Evolutionary conservation across 2,113 vertebrate species (phyloP).

Genomic region (Chascanopsetta lugubris): DNA sequence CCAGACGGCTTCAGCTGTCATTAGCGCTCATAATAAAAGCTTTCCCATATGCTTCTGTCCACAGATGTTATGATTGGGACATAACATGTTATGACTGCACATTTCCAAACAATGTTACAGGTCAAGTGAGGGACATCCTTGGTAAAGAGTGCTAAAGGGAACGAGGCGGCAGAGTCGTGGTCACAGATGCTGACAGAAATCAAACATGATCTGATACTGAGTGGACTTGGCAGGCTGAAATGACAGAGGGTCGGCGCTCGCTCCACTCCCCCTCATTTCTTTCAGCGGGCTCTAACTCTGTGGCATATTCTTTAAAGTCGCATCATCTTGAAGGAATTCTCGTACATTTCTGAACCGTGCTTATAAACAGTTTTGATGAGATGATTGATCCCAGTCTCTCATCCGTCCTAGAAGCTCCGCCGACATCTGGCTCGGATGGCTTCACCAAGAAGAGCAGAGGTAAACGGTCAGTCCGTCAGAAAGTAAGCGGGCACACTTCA

Average conservation of each 20-base stretch:
- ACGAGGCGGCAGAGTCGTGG: slow-evolving; percentile 7
- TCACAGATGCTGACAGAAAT: slow-evolving; percentile 48
- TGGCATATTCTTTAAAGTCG: neutral
- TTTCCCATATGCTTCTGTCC: slow-evolving; percentile 77
- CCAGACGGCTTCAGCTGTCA: slow-evolving; percentile 67
- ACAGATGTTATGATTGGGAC: slow-evolving; percentile 72
- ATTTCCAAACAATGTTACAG: slow-evolving; percentile 64
- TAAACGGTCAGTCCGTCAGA: neutral
- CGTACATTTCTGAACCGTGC: neutral
- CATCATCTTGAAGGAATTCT: neutral
- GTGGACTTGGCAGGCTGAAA: slow-evolving; percentile 38
- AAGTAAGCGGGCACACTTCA: too few species aligned
- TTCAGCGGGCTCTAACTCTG: slow-evolving; percentile 2
- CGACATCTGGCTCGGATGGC: neutral
- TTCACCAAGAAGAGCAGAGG: neutral
- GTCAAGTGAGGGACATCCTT: slow-evolving; percentile 66
- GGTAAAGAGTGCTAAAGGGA: slow-evolving; percentile 27
- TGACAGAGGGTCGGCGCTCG: slow-evolving; percentile 11
- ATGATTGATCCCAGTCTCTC: neutral
- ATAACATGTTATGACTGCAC: slow-evolving; percentile 75
- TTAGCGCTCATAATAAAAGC: slow-evolving; percentile 64
- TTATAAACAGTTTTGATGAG: slow-evolving; percentile 3
- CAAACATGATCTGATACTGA: slow-evolving; percentile 50
- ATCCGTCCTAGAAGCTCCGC: neutral
- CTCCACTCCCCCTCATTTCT: neutral